Base-by-base conservation (phyloP, 2,797 vertebrate species). In the Mus caroli region DNA sequence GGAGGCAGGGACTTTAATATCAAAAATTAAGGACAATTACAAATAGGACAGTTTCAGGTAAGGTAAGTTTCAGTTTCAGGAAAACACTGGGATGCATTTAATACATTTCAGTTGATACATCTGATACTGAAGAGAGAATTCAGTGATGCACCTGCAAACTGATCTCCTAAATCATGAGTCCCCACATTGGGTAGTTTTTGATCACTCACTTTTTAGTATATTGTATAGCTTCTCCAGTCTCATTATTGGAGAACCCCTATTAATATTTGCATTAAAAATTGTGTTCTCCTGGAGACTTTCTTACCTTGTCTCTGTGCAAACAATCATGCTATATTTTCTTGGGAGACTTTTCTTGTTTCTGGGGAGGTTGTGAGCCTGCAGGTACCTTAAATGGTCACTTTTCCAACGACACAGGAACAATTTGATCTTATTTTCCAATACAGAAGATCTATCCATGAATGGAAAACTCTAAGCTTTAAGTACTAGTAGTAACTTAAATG, bases 271-370 rank as follows among this genome's bases (percentile, higher is more conserved):
- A 22, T 17, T 78, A 52, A 76, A 73, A 40, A 9, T 31, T 10
- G 17, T 60, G 34, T 11, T 24, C 5, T 58, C 3, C 19, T 1
- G 3, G 20, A 20, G 15, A 73, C 4, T 73, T 83, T 24, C 62
- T 56, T 79, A 13, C 22, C 46, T 69, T 31, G 20, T 69, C 46
- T 73, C 43, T 90, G 54, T 96, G 77, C 5, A 78, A 88, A 24
- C 15, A 15, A 52, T 43, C 3, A 1, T 13, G 40, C 22, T 82
- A 20, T 40, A 28, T 75, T 75, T 88, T 56, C 24, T 46, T 37
- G 17, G 56, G 46, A 11, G 22, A 46, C n/a, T 34, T 54, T 93
- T 60, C 82, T 77, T 62, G 26, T 67, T 75, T 69, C 1, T 8
- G 0, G 1, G 43, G 71, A 26, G 12, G 19, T 76, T 28, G 1